Percentiles rank a stretch among this genome's conserved stretches.
These are phyloP conservation scores for Philhelius pedissequus DNA, from an alignment of 2,888 invertebrate genomes.

Conservation along the genomic window DNA sequence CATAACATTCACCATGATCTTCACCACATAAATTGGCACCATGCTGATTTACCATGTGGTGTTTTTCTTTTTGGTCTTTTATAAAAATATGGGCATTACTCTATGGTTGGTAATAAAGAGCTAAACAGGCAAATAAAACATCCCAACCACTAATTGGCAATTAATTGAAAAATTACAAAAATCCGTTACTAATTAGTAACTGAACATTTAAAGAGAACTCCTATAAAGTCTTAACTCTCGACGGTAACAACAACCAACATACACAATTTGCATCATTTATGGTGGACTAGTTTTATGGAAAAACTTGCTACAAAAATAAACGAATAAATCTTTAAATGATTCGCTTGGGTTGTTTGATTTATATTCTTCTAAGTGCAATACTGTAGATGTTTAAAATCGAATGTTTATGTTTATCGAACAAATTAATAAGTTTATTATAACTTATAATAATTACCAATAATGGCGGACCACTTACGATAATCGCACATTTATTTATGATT, in stretches of 20 bases:
- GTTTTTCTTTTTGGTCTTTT: background rate
- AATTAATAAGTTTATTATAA: background rate
- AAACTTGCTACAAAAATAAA: conserved; percentile 23
- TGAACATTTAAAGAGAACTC: conserved; percentile 42
- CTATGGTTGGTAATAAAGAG: background rate
- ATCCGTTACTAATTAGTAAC: conserved; percentile 62
- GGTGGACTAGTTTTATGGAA: conserved; percentile 60
- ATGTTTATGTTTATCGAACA: background rate
- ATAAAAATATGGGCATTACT: background rate
- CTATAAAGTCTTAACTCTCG: conserved; percentile 4
- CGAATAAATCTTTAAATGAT: background rate
- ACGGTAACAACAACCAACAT: background rate
- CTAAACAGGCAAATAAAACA: conserved; percentile 28
- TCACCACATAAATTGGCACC: conserved; percentile 47
- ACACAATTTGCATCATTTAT: conserved; percentile 62
- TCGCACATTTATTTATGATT: background rate
- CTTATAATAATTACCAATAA: conserved; percentile 16
- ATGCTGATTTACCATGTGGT: conserved; percentile 31
- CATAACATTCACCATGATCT: conserved; percentile 20
- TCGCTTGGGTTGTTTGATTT: background rate
- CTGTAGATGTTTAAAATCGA: background rate
- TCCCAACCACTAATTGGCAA: conserved; percentile 62
- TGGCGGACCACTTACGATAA: conserved; percentile 11
- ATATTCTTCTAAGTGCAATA: background rate
- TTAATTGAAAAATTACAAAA: conserved; percentile 68